phyloP scores from a whole-genome alignment of 2,797 vertebrate species.

The Crax fasciolata region DNA sequence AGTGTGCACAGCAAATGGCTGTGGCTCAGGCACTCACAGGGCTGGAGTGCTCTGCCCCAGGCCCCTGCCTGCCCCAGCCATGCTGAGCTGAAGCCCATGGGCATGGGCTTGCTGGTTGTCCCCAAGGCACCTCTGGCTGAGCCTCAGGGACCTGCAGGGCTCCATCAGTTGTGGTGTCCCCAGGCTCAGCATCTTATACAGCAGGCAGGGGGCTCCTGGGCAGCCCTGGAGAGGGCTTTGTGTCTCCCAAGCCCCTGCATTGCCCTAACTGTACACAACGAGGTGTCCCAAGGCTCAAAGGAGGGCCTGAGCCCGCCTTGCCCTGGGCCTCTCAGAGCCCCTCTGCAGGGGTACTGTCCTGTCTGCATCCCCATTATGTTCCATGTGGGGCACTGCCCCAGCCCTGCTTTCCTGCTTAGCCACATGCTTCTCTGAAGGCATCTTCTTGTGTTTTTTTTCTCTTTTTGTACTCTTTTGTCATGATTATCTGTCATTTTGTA shows the following conservation, averaged over 20 bases:
- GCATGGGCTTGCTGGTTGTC: background rate
- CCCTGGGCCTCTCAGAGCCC: accelerated
- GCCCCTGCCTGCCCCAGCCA: background rate
- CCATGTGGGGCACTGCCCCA: background rate
- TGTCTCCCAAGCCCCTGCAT: background rate
- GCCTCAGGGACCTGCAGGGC: background rate
- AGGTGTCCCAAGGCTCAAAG: background rate
- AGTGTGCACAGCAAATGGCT: background rate
- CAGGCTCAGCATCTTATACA: accelerated
- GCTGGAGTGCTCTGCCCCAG: accelerated
- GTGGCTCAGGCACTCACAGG: background rate
- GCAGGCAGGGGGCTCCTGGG: background rate
- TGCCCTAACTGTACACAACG: background rate
- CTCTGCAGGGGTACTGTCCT: background rate
- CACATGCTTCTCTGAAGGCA: background rate
- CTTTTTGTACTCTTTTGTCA: slow-evolving; percentile 43
- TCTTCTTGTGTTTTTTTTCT: background rate
- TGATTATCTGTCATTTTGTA: slow-evolving; percentile 55
- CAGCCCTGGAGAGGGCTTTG: background rate
- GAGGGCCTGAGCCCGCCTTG: background rate
- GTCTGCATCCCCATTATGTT: background rate
- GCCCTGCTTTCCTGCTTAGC: slow-evolving; percentile 27
- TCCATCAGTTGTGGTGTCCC: background rate
- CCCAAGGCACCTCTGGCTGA: background rate
- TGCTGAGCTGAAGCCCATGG: background rate